Base-by-base conservation (phyloP, 1,140 invertebrate genomes). In the Lepeophtheirus salmonis region DNA sequence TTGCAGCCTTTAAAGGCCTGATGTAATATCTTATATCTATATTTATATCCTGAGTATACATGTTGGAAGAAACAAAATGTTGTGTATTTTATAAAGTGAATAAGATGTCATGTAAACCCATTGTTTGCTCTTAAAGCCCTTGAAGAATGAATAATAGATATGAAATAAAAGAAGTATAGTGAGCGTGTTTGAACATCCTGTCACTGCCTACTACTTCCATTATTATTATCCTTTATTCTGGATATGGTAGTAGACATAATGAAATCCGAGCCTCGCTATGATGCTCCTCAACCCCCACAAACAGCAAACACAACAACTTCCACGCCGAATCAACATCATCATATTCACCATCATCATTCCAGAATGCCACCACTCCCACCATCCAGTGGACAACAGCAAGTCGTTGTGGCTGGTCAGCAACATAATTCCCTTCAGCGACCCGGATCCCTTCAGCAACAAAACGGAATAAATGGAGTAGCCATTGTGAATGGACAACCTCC, bases 181-280 rank as follows among this genome's bases (percentile, higher is more conserved):
- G n/a, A n/a, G n/a, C n/a, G n/a, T n/a, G n/a, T n/a, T n/a, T n/a
- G n/a, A n/a, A n/a, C n/a, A n/a, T n/a, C n/a, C n/a, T n/a, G n/a
- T n/a, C n/a, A n/a, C n/a, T n/a, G n/a, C n/a, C n/a, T n/a, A n/a
- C n/a, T n/a, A n/a, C n/a, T n/a, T n/a, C n/a, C n/a, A n/a, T n/a
- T n/a, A n/a, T n/a, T n/a, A n/a, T n/a, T n/a, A n/a, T n/a, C n/a
- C n/a, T n/a, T n/a, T n/a, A n/a, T n/a, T n/a, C n/a, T n/a, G n/a
- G n/a, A n/a, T 41, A n/a, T 54, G n/a, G 23, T 54, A n/a, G 22
- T 54, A 20, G 52, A 54, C 20, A 54, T 54, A 20, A 54, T 54
- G 52, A 54, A 54, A 23, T 21, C 18, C 17, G 52, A 54, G 18
- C 52, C 18, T 24, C 52, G 52, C 23, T 54, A 54, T 17, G 52